Evolutionary conservation across 2,113 vertebrate genomes (phyloP), one percentile per base, ranked within the genome.

Genomic region (Pionites leucogaster): DNA sequence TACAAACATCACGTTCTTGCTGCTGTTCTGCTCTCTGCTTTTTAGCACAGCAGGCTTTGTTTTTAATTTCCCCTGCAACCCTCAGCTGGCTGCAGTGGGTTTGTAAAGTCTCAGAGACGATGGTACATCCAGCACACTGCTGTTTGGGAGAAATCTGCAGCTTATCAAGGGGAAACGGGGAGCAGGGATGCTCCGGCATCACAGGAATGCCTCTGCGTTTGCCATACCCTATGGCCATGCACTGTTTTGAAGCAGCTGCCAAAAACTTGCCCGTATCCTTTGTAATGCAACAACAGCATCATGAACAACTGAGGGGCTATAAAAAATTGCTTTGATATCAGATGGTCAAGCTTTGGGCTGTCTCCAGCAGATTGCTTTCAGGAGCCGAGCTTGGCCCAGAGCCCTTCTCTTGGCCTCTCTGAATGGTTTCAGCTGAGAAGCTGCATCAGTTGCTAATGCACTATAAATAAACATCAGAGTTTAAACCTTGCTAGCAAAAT

Each of bases 401-500:
- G 95, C 95, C 86, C 74, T 94, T 57, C 31, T 52, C 65, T 92
- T 27, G 53, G 88, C 92, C 92, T 93, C 92, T 87, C 71, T 89
- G 92, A 96, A 93, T 72, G 91, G 41, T 95, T 91, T 76, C 90
- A 90, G 79, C 87, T 79, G 92, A 79, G 85, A 67, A 24, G 49
- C 75, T 90, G 72, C 69, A 92, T 76, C 90, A 86, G 60, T 72
- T 85, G 82, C 85, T 95, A 62, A 95, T 86, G 80, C 89, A 64
- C 90, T 93, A 94, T 44, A 96, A 97, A 97, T 97, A 96, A 95
- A 94, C 92, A 84, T 4, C 47, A 1, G 90, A 86, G 62, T 35
- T 69, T 52, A 62, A 96, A 82, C 69, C 87, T 88, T 18, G 82
- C 88, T 68, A 78, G 86, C 83, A 16, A 88, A 94, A 96, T 90